Conservation (phyloP, 2,888 invertebrate genomes). For the Diplolepis rosae region DNA sequence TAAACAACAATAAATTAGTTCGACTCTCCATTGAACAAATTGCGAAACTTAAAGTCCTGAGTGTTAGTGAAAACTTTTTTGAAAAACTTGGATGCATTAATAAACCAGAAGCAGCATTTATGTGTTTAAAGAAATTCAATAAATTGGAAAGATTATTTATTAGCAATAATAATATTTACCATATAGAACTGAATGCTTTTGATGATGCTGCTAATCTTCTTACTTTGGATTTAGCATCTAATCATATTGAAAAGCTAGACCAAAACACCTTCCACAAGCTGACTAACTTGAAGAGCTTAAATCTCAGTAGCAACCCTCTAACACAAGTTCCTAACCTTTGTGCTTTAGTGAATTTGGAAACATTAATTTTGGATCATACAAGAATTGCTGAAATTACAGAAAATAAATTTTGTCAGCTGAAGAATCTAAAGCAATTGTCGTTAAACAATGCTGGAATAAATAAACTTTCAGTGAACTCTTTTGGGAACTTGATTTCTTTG, state of each 20-base stretch:
- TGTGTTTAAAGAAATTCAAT: conserved; percentile 29
- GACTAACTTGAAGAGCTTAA: conserved; percentile 11
- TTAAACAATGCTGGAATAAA: conserved; percentile 19
- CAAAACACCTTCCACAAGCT: conserved; percentile 31
- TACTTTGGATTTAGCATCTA: conserved; percentile 39
- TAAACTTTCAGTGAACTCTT: not conserved
- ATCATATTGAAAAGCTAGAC: conserved; percentile 32
- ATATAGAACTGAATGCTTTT: conserved; percentile 39
- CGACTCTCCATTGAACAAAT: not conserved
- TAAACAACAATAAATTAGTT: conserved; percentile 11
- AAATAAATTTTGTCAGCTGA: conserved; percentile 6
- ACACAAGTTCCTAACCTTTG: conserved; percentile 24
- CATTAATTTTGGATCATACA: conserved; percentile 30
- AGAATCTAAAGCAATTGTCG: conserved; percentile 16
- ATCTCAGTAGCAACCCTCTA: conserved; percentile 32
- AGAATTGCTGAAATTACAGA: conserved; percentile 3
- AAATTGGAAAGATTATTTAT: conserved; percentile 34
- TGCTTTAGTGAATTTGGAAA: conserved; percentile 26
- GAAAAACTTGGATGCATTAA: conserved; percentile 19
- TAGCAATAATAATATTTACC: conserved; percentile 24
- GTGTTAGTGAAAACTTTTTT: not conserved
- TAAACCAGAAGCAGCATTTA: not conserved
- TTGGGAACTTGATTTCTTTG: conserved; percentile 32
- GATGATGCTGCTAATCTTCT: conserved; percentile 31
- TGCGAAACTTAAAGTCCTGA: not conserved